These are phyloP conservation scores for Acanthiza pusilla DNA, from an alignment of 2,797 vertebrate species.

Conservation along the genomic window DNA sequence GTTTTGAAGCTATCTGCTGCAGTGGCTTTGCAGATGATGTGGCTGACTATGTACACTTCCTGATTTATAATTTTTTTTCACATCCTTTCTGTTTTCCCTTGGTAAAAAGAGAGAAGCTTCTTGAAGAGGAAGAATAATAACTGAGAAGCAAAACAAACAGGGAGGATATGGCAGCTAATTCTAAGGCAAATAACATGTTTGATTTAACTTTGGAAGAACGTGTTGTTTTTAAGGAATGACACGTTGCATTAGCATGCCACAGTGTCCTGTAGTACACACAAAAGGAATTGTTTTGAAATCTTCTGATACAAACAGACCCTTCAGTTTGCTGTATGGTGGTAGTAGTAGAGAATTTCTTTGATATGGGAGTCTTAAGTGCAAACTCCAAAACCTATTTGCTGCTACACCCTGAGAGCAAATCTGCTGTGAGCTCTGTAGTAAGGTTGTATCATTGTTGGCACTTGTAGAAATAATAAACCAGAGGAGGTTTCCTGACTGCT, in stretches of 20 bases:
- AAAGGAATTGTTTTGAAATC: not conserved
- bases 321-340: not conserved
- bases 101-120: not conserved
- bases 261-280: not conserved
- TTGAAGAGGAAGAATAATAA: not conserved
- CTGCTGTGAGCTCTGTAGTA: not conserved
- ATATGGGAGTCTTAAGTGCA: not conserved
- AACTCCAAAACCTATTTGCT: not conserved
- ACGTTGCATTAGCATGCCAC: accelerated
- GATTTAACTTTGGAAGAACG: not conserved
- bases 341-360: not conserved
- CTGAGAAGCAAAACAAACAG: not conserved
- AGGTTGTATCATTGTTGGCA: not conserved
- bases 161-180: not conserved
- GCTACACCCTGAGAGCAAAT: not conserved
- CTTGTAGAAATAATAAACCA: not conserved
- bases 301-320: not conserved
- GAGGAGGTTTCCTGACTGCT: not conserved
- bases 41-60: not conserved
- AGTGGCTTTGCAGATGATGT: not conserved
- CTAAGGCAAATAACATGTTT: not conserved
- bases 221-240: not conserved
- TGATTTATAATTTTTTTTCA: not conserved
- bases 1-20: not conserved
- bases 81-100: not conserved